Percentiles rank a stretch among this genome's conserved stretches.
phyloP scores from a whole-genome alignment of 2,797 vertebrate species.

The Furcifer pardalis region DNA sequence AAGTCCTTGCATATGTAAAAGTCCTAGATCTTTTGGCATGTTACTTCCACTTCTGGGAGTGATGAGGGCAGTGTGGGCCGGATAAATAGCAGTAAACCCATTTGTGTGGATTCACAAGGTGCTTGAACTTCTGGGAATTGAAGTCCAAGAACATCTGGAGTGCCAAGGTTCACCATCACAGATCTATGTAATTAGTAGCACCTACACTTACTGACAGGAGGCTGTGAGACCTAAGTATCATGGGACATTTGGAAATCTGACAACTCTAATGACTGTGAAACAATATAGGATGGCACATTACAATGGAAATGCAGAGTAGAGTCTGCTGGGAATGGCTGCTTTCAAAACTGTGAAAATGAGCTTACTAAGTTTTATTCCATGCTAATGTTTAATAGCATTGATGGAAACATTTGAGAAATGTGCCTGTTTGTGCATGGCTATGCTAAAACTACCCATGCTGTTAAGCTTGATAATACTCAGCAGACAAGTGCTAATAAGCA shows the following conservation, averaged over 20 bases:
- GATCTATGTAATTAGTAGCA: not conserved
- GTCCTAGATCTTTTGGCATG: no score
- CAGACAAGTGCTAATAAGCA: constrained; percentile 62
- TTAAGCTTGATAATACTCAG: constrained; percentile 52
- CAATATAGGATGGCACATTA: not conserved
- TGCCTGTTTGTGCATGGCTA: constrained; percentile 52
- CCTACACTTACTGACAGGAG: not conserved
- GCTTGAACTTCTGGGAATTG: no score
- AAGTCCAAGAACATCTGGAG: no score
- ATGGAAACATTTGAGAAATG: constrained; percentile 53
- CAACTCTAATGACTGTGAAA: not conserved
- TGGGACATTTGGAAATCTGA: not conserved
- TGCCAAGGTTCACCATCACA: no score
- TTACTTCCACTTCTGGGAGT: no score
- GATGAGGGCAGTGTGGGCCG: no score
- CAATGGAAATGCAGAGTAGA: not conserved
- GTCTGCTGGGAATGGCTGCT: not conserved
- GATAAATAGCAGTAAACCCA: no score
- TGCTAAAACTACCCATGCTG: constrained; percentile 46
- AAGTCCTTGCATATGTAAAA: no score
- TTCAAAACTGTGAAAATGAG: constrained; percentile 1
- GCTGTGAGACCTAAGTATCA: no score
- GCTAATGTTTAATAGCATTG: not conserved
- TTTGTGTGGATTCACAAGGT: no score
- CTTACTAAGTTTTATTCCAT: not conserved